Evolutionary conservation across 2,797 vertebrate genomes (phyloP), one percentile per base, ranked within the genome.

Genomic region (Rhinichthys osculus): DNA sequence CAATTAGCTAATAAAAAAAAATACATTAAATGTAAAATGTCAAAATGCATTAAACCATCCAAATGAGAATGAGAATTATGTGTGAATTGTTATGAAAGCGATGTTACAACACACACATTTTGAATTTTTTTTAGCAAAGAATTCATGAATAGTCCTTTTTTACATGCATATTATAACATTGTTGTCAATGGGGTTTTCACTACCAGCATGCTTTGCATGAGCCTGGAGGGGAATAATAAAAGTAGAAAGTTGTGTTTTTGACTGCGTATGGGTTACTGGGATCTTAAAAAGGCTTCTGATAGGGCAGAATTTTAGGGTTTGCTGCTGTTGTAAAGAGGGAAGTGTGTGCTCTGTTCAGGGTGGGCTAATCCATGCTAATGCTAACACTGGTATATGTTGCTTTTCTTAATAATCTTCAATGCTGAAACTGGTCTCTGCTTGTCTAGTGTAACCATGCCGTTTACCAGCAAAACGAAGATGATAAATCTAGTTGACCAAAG

Each of bases 121-220:
- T 1, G 7, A 7, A 27, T 27, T 27, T 8, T 40, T 42, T 9
- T 42, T 47, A 44, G 3, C 52, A 23, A 57, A 74, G 2, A 74
- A 52, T 74, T 35, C 0, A 3, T 52, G 47, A 19, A 76, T 50
- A 44, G 13, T 35, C 1, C 0, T 9, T 23, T 23, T 64, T 64
- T 30, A 30, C n/a, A 64, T 14, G 5, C 47, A 52, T 77, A 16
- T 77, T 5, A 7, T 30, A 50, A 44, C 71, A 19, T 17, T 77
- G n/a, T 44, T 77, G n/a, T 78, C 76, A 78, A 62, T 38, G n/a
- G 54, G 33, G 10, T 27, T 78, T 27, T 42, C 57, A 21, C 57
- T 30, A 42, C 57, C 77, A 64, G 38, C 57, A 62, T 42, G 77
- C 77, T 64, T 78, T 44, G 77, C 57, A n/a, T 44, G 57, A 44